A percentile compares a stretch with the other conserved stretches of the same genome.
Conservation (phyloP, 37 sponge, comb jelly and placozoan species). For the Chondrilla cf. caribensis region DNA sequence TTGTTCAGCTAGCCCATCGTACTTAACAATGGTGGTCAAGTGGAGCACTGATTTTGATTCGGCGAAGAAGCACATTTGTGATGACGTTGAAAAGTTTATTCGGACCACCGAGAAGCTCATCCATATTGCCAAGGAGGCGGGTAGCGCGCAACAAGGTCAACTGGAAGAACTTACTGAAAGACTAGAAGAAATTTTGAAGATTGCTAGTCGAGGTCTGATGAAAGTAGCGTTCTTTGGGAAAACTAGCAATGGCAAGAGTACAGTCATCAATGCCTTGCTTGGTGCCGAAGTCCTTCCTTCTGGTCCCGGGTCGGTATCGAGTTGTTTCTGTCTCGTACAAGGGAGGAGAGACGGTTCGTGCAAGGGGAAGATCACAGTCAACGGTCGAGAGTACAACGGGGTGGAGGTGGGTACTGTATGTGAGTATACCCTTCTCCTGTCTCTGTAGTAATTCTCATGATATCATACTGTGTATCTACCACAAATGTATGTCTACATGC, state of each 20-base stretch:
- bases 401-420: background rate
- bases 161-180: background rate
- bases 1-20: no score
- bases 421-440: background rate
- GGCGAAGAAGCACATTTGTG: background rate
- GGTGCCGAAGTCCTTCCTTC: constrained; percentile 78
- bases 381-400: background rate
- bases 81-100: background rate
- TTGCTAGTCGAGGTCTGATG: constrained; percentile 76
- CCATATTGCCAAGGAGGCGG: no score
- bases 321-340: constrained; percentile 84
- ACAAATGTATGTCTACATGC: background rate
- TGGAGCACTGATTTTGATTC: no score
- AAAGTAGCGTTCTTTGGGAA: constrained; percentile 96
- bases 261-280: constrained; percentile 90
- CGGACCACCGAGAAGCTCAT: background rate
- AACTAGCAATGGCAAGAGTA: constrained; percentile 96
- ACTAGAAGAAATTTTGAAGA: constrained; percentile 20
- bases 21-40: no score
- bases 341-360: constrained; percentile 55
- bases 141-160: no score
- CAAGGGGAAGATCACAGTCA: background rate
- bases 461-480: background rate
- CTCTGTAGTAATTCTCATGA: background rate
- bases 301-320: constrained; percentile 93